These are phyloP conservation scores for Anolis sagrei DNA, from an alignment of 2,113 vertebrate genomes.

Conservation along the genomic window DNA sequence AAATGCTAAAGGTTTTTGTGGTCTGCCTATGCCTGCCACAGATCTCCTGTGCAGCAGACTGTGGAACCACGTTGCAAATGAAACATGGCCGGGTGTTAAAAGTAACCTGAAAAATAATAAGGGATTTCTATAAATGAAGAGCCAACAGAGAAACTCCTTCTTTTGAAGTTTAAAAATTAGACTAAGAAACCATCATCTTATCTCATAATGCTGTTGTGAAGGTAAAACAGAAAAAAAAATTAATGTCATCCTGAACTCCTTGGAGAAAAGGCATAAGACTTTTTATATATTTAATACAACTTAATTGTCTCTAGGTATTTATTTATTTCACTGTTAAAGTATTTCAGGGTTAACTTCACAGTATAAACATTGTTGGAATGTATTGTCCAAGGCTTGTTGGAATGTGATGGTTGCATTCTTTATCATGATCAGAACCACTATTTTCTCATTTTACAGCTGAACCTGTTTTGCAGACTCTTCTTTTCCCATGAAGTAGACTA, in stretches of 20 bases:
- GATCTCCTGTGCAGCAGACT: slow-evolving; percentile 20
- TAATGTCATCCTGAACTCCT: neutral
- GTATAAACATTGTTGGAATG: too few species aligned
- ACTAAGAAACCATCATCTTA: neutral
- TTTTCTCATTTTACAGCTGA: too few species aligned
- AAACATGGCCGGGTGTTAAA: neutral
- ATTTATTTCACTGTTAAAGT: too few species aligned
- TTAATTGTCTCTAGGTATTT: too few species aligned
- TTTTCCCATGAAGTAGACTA: too few species aligned
- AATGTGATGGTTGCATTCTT: too few species aligned
- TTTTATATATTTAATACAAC: neutral
- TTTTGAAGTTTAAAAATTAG: neutral
- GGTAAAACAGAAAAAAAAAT: neutral
- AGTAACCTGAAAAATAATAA: neutral
- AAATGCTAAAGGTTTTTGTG: slow-evolving; percentile 44
- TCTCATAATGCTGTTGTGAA: neutral
- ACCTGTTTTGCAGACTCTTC: too few species aligned
- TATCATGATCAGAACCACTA: too few species aligned
- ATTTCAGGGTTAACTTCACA: too few species aligned
- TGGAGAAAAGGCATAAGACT: neutral
- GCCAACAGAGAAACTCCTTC: neutral
- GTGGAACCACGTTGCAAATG: neutral
- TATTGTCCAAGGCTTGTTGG: too few species aligned
- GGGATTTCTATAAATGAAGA: neutral
- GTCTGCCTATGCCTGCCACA: neutral